A percentile compares a stretch with the other conserved stretches of the same genome.
These are phyloP conservation scores for Crematogaster levior DNA, from an alignment of 2,888 invertebrate genomes.

Conservation along the genomic window DNA sequence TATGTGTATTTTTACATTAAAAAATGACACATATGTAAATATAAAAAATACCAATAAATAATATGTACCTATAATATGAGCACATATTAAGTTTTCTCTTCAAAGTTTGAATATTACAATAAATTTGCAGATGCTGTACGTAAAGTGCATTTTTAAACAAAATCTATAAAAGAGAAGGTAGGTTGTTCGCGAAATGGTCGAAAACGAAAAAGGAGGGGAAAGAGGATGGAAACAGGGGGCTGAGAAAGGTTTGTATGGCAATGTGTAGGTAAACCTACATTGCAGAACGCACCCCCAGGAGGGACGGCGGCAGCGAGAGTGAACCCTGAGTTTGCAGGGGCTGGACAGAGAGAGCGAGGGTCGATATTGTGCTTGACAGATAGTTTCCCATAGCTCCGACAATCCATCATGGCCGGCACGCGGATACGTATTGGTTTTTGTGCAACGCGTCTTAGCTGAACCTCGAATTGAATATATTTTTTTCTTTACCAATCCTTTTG, in stretches of 20 bases:
- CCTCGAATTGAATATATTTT: conserved; percentile 80
- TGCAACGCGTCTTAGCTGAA: conserved; percentile 81
- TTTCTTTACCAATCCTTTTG: conserved; percentile 38
- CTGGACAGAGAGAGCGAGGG: conserved; percentile 83
- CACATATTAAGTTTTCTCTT: neutral
- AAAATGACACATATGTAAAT: neutral
- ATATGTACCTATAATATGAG: neutral
- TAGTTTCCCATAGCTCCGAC: conserved; percentile 85
- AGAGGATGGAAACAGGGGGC: conserved; percentile 57
- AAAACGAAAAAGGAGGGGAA: conserved; percentile 52
- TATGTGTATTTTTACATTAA: neutral
- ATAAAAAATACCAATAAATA: neutral
- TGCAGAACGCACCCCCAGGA: conserved; percentile 72
- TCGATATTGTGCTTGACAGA: conserved; percentile 86
- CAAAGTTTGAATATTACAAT: neutral
- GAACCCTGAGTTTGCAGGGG: conserved; percentile 78
- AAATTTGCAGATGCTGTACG: neutral
- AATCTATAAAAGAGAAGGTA: conserved; percentile 62
- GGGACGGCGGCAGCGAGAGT: conserved; percentile 71
- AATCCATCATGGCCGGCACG: conserved; percentile 85
- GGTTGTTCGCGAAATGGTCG: conserved; percentile 74
- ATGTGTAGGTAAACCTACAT: conserved; percentile 71
- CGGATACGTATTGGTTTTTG: conserved; percentile 84
- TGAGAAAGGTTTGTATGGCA: conserved; percentile 69
- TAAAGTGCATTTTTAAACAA: conserved; percentile 57